These are phyloP conservation scores for Idaea straminata DNA, from an alignment of 2,888 invertebrate genomes.

Conservation along the genomic window DNA sequence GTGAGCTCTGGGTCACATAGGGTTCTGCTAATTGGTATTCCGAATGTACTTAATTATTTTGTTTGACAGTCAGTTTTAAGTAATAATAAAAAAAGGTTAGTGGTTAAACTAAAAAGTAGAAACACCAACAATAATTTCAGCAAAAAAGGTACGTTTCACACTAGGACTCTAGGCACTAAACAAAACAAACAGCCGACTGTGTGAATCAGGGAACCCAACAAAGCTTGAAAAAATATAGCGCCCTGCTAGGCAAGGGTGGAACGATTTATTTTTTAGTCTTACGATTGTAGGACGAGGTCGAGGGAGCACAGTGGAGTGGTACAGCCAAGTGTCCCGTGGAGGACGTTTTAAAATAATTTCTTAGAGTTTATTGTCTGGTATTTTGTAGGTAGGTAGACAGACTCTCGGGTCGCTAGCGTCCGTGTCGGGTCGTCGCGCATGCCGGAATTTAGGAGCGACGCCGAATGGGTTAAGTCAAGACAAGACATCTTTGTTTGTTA, in stretches of 20 bases:
- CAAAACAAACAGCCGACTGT: slow-evolving; percentile 9
- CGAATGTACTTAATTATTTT: not conserved
- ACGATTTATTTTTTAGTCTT: slow-evolving; percentile 18
- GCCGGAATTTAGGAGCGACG: slow-evolving; percentile 10
- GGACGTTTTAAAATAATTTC: slow-evolving; percentile 31
- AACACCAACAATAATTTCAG: not conserved
- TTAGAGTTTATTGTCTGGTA: slow-evolving; percentile 35
- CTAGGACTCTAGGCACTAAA: not conserved
- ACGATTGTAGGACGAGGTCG: slow-evolving; percentile 20
- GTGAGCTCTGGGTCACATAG: too few relatives aligned
- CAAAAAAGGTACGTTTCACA: not conserved
- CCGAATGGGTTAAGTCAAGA: not conserved
- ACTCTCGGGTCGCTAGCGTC: not conserved
- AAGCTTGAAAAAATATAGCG: slow-evolving; percentile 37
- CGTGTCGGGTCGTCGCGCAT: not conserved
- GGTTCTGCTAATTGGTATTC: too few relatives aligned
- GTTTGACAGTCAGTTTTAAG: not conserved
- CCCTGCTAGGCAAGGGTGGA: slow-evolving; percentile 25
- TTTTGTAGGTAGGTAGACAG: slow-evolving; percentile 14
- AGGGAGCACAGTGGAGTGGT: slow-evolving; percentile 11
- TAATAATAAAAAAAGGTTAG: not conserved
- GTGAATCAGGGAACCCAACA: slow-evolving; percentile 33
- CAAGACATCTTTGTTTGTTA: not conserved
- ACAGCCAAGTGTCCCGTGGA: slow-evolving; percentile 21
- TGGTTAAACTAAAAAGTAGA: not conserved